phyloP scores from a whole-genome alignment of 2,797 vertebrate genomes.

The Momotus momota region DNA sequence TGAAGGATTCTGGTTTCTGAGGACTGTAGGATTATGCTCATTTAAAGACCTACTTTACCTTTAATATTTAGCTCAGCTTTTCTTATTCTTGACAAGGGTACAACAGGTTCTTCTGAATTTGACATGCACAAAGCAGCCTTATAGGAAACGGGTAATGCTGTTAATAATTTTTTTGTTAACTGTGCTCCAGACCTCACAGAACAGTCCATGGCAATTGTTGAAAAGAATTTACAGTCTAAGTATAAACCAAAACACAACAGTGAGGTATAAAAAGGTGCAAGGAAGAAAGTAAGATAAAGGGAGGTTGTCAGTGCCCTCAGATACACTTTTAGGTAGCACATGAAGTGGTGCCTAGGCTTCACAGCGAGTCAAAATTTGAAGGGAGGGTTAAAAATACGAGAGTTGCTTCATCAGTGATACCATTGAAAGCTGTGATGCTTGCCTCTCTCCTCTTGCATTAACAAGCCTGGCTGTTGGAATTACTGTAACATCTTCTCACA shows the following conservation, averaged over 20 bases:
- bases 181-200: neutral
- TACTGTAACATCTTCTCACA: neutral
- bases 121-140: neutral
- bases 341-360: neutral
- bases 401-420: neutral
- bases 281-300: neutral
- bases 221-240: neutral
- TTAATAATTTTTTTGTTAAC: conserved; percentile 6
- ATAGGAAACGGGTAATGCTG: neutral
- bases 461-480: neutral
- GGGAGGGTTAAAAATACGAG: neutral
- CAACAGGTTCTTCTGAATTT: conserved; percentile 10
- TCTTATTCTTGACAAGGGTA: neutral
- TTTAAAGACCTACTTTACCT: neutral
- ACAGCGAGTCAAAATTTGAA: neutral
- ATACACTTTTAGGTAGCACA: neutral
- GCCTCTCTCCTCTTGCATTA: neutral
- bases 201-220: neutral
- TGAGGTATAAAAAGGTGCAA: neutral
- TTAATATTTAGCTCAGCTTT: neutral
- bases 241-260: neutral
- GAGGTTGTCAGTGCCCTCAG: neutral
- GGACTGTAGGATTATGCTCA: neutral
- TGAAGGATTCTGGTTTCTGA: neutral
- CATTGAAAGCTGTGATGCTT: neutral